Conservation (phyloP, 2,797 vertebrate species). For the Tenualosa thibaudeaui region DNA sequence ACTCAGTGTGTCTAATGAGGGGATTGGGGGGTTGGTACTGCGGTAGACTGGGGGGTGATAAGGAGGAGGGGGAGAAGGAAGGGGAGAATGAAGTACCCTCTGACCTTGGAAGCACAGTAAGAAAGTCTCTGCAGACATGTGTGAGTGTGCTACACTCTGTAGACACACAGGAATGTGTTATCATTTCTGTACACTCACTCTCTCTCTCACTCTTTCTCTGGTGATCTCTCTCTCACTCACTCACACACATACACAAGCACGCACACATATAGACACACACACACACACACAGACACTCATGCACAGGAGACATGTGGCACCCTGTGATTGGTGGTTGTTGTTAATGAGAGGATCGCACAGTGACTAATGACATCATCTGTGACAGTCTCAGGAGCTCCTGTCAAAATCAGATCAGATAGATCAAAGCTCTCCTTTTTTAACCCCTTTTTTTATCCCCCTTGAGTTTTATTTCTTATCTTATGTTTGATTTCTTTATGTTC, state of each 20-base stretch:
- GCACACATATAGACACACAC: background rate
- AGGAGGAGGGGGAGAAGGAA: background rate
- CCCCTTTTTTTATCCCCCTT: background rate
- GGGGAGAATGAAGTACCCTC: background rate
- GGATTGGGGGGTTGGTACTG: background rate
- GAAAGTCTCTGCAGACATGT: background rate
- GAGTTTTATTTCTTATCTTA: background rate
- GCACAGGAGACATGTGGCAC: background rate
- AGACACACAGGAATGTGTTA: background rate
- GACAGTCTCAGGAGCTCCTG: background rate
- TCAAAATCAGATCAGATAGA: background rate
- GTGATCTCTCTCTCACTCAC: background rate
- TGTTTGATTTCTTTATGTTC: background rate
- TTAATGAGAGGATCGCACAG: background rate
- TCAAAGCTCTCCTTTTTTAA: background rate
- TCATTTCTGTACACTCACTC: background rate
- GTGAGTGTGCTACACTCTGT: background rate
- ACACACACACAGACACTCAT: background rate
- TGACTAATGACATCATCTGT: background rate
- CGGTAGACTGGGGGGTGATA: background rate
- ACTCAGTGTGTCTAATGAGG: background rate
- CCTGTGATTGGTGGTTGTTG: background rate
- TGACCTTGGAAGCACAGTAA: background rate
- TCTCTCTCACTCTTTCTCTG: too few species aligned
- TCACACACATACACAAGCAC: slow-evolving; percentile 26